These are phyloP conservation scores for Australoheros facetus DNA, from an alignment of 2,797 vertebrate species.

Conservation along the genomic window DNA sequence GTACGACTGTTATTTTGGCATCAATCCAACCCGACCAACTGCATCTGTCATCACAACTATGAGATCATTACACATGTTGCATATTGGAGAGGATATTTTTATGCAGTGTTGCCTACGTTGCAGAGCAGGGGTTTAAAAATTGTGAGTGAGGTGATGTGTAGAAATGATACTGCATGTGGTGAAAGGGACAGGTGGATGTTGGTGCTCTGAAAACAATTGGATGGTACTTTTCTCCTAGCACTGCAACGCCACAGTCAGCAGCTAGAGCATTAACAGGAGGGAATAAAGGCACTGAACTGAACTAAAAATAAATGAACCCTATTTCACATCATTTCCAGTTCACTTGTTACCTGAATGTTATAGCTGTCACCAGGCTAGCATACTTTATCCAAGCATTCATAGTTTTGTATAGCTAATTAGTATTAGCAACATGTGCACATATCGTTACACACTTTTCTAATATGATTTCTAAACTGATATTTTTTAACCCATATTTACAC, in stretches of 20 bases:
- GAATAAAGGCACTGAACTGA: background rate
- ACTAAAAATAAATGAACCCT: background rate
- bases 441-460: background rate
- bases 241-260: background rate
- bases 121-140: background rate
- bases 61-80: conserved; percentile 22
- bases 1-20: conserved; percentile 44
- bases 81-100: conserved; percentile 60
- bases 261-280: background rate
- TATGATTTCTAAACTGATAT: background rate
- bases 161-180: background rate
- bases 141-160: background rate
- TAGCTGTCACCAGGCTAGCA: background rate
- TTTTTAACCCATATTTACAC: background rate
- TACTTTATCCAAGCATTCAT: background rate
- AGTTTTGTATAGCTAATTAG: background rate
- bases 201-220: background rate
- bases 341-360: background rate
- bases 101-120: conserved; percentile 1
- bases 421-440: background rate
- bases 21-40: conserved; percentile 24
- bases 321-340: background rate
- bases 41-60: conserved; percentile 45
- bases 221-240: background rate
- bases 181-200: background rate